Percentiles rank a stretch among this genome's conserved stretches.
These are phyloP conservation scores for Esox niger DNA, from an alignment of 2,113 vertebrate genomes.

Conservation along the genomic window DNA sequence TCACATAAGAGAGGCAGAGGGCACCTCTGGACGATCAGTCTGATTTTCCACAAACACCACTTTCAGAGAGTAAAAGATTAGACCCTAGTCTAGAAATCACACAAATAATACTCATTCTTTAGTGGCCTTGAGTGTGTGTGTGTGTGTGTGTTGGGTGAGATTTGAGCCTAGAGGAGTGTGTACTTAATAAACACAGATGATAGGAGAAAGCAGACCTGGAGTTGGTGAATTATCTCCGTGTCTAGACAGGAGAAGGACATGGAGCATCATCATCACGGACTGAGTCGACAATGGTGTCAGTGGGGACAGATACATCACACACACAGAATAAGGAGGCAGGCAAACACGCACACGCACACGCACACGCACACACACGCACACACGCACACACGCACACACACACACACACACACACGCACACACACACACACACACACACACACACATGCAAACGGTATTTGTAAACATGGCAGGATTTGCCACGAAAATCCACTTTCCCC, in stretches of 20 bases:
- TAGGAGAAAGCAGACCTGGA: no score
- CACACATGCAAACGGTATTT: constrained; percentile 11
- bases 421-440: not conserved
- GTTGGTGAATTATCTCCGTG: no score
- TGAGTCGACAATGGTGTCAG: not conserved
- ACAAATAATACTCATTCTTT: no score
- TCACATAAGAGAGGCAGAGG: not conserved
- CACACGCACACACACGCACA: not conserved
- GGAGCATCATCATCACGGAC: not conserved
- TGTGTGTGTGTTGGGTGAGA: not conserved
- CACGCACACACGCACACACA: not conserved
- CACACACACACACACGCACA: not conserved
- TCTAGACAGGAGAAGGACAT: not conserved
- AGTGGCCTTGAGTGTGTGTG: no score
- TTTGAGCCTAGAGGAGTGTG: not conserved
- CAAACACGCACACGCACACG: no score
- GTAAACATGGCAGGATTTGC: constrained; percentile 8
- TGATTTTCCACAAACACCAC: not conserved
- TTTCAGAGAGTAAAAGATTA: not conserved
- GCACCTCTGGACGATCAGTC: not conserved
- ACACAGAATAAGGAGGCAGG: not conserved
- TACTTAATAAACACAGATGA: not conserved
- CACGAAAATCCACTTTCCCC: constrained; percentile 37
- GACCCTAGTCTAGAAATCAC: no score
- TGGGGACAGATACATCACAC: not conserved